These are phyloP conservation scores for Anhinga rufa DNA, from an alignment of 2,113 vertebrate species.

Conservation along the genomic window DNA sequence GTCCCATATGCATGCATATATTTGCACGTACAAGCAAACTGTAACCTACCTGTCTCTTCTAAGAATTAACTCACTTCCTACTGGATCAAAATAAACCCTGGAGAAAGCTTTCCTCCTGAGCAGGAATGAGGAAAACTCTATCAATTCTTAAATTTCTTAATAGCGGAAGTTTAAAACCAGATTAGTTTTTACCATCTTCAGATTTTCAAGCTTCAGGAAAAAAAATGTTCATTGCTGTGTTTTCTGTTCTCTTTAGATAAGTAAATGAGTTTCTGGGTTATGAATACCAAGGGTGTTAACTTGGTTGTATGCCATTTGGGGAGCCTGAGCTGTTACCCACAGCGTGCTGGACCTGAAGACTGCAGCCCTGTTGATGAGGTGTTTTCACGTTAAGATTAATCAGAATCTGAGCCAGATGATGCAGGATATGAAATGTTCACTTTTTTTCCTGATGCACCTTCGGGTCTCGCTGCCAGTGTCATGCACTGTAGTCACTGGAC, in stretches of 20 bases:
- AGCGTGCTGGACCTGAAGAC: background rate
- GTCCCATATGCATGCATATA: background rate
- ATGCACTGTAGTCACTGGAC: background rate
- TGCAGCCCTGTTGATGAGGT: background rate
- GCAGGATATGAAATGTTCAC: background rate
- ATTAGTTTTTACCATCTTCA: background rate
- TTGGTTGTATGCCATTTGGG: background rate
- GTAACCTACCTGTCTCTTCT: background rate
- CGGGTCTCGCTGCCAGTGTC: background rate
- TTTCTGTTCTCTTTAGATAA: background rate
- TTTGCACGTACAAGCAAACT: background rate
- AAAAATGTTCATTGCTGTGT: background rate
- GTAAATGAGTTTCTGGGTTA: background rate
- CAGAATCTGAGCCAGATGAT: background rate
- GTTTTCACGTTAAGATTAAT: background rate
- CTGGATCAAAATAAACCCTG: background rate
- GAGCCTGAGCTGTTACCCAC: background rate
- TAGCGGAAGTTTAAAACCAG: background rate
- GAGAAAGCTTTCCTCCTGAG: background rate
- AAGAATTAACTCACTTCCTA: background rate
- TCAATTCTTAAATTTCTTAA: background rate
- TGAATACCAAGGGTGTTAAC: background rate
- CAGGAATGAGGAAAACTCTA: background rate
- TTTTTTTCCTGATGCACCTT: background rate
- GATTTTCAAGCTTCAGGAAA: background rate